Evolutionary conservation across 2,113 vertebrate genomes (phyloP), one percentile per base, ranked within the genome.

Genomic region (Cryptotis parvus): DNA sequence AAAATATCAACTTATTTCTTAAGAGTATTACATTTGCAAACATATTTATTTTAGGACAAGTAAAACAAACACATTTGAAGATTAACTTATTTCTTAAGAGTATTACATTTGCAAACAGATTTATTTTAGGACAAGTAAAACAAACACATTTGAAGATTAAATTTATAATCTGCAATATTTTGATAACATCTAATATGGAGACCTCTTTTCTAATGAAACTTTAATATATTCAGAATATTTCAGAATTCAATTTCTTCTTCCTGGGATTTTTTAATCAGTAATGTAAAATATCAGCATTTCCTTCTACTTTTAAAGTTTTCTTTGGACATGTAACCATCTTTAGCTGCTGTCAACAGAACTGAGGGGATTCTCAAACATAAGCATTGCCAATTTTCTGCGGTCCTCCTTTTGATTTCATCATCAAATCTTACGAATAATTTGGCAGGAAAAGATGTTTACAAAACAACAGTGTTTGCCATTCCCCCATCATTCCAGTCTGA

Each of bases 91-190:
- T n/a, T n/a, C n/a, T n/a, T n/a, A n/a, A 49, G 11, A 90, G 74
- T 73, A 90, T 92, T 88, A 61, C 49, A 87, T 81, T 78, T 92
- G 20, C 65, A 31, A 22, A 69, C 72, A 92, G 35, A 85, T 89
- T n/a, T 73, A 86, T 93, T 91, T 89, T 41, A 55, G 35, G 31
- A 91, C 63, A 87, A 94, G 43, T 74, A 86, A 84, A 91, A 93
- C 75, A 39, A 90, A 92, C 63, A 52, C 29, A 83, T 79, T 52
- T 81, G 70, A 93, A 11, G 18, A 76, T 55, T 80, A 89, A 72
- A 20, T 89, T 93, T n/a, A 66, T 39, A 92, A 81, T 78, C 3
- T 65, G 43, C 24, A 52, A 66, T 70, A 82, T n/a, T 87, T 77
- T 75, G 35, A 87, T 70, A 72, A 37, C 26, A 6, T 58, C 77